A percentile compares a stretch with the other conserved stretches of the same genome.
Evolutionary conservation across 2,888 invertebrate species (phyloP).

Genomic region (Tetragonisca angustula): DNA sequence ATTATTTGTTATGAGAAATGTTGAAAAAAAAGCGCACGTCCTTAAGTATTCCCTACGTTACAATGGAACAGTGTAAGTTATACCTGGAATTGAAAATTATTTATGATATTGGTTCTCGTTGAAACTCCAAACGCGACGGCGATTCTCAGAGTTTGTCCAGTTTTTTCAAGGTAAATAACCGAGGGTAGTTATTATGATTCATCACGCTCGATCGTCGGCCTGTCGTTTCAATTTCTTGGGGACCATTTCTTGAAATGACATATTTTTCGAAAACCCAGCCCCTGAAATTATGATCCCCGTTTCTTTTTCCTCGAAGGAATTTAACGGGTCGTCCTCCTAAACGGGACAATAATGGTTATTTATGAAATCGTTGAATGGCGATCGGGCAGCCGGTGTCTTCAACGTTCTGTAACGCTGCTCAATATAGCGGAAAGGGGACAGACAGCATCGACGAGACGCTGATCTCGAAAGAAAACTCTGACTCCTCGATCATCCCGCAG

Average conservation of each 20-base stretch:
- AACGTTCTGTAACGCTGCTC: conserved; percentile 67
- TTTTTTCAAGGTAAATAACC: too few species aligned
- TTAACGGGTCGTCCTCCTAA: conserved; percentile 49
- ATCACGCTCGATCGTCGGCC: conserved; percentile 11
- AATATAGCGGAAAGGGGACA: conserved; percentile 73
- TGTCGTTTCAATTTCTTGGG: conserved; percentile 10
- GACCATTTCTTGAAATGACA: conserved; percentile 41
- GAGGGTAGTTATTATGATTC: neutral
- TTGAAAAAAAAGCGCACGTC: neutral
- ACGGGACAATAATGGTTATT: conserved; percentile 77
- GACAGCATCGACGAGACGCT: conserved; percentile 40
- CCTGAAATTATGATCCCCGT: conserved; percentile 69
- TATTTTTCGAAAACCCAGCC: conserved; percentile 47
- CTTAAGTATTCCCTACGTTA: neutral
- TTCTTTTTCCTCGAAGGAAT: conserved; percentile 39
- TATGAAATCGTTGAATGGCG: conserved; percentile 71
- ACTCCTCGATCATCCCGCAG: conserved; percentile 63
- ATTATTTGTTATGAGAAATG: neutral
- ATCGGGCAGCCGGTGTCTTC: conserved; percentile 61
- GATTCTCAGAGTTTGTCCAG: neutral
- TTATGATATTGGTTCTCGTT: too few species aligned
- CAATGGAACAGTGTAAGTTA: too few species aligned
- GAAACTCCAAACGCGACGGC: neutral
- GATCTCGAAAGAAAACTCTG: conserved; percentile 63
- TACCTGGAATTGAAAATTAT: neutral